Conservation (phyloP, 1,140 invertebrate species). For the Gerris buenoi region DNA sequence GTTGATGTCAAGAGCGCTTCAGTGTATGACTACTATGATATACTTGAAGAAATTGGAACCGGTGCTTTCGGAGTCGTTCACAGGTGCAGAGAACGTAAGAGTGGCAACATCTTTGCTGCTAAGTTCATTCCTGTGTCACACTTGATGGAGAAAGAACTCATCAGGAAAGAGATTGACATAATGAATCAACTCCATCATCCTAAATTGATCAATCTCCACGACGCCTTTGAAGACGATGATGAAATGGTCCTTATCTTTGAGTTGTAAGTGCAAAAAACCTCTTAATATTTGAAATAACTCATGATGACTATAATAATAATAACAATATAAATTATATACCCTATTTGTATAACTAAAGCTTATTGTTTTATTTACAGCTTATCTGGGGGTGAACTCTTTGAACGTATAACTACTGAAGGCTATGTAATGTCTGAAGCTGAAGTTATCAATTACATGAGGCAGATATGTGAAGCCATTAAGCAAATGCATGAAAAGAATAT, state of each 20-base stretch:
- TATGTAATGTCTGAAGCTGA: constrained; percentile 99
- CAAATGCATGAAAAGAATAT: constrained; percentile 99
- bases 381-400: constrained; percentile 95
- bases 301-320: too few relatives aligned
- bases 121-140: constrained; percentile 97
- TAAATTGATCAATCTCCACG: constrained; percentile 93
- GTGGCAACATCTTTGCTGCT: constrained; percentile 93
- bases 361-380: constrained; percentile 43
- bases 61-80: constrained; percentile 99
- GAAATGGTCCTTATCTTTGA: constrained; percentile 99
- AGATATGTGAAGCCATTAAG: constrained; percentile 93
- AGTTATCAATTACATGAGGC: constrained; percentile 97
- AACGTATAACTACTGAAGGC: constrained; percentile 92
- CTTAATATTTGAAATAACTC: not conserved
- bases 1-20: constrained; percentile 89
- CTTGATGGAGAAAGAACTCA: constrained; percentile 88
- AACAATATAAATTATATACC: too few relatives aligned
- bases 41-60: constrained; percentile 96
- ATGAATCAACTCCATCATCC: constrained; percentile 98
- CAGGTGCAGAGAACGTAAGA: constrained; percentile 84
- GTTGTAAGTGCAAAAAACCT: constrained; percentile 57
- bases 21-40: constrained; percentile 96
- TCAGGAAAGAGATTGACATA: constrained; percentile 95
- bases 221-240: constrained; percentile 97
- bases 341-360: too few relatives aligned